Base-by-base conservation (phyloP, 2,888 invertebrate genomes). In the Ophion slaviceki region DNA sequence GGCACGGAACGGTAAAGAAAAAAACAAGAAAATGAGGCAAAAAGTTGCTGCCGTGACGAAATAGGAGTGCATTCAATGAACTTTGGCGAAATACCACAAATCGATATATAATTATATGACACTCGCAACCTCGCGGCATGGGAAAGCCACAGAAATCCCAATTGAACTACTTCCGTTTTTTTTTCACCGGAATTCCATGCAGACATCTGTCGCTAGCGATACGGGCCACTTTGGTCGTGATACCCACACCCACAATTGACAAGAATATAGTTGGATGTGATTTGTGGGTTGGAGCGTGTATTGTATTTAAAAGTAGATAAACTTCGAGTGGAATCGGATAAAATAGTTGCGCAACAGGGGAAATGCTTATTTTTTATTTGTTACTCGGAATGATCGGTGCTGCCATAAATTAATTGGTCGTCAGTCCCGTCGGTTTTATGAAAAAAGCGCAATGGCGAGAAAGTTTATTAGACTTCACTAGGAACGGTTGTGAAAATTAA, bases 91-190 rank as follows among this genome's bases (percentile, higher is more conserved):
- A 76, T 68, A 24, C 64, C 59, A 76, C 84, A 84, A 80, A 84
- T 76, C 24, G 70, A 47, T 76, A 32, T 74, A 62, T 82, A 75
- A 82, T 83, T 74, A 47, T 59, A 75, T 40, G 57, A 72, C 68
- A 64, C 53, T 24, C 40, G 74, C 45, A 79, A 59, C 8, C n/a
- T 45, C 32, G 4, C 64, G 32, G 17, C 70, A 79, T 79, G 75
- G 75, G 82, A 79, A 82, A 85, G 74, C 82, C 82, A 78, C 85
- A 81, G 47, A 61, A 82, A 32, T 80, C 47, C 40, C 57, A 78
- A 83, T 62, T 68, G 17, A 17, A 72, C 36, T 74, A 74, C 59
- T 78, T 68, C 47, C 14, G 72, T 74, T 45, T 62, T 28, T 53
- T 57, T 84, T 68, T 32, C 59, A 24, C n/a, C 20, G 61, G 1